Percentiles rank a stretch among this genome's conserved stretches.
Evolutionary conservation across 2,113 vertebrate species (phyloP).

Genomic region (Bufo bufo): DNA sequence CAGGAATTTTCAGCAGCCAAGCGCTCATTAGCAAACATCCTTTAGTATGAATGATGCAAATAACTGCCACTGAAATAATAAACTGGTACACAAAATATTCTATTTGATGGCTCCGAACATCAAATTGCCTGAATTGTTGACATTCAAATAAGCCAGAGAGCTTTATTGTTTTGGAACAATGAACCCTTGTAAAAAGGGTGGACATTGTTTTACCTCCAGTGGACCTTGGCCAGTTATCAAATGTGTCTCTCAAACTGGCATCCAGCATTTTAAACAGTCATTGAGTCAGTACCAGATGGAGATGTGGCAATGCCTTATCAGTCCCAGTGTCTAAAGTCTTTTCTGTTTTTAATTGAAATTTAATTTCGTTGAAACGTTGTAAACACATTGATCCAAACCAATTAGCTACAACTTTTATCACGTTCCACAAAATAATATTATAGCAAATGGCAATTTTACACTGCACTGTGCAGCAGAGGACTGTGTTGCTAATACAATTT

Average conservation of each 20-base stretch:
- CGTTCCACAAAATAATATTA: conserved; percentile 72
- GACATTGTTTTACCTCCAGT: conserved; percentile 79
- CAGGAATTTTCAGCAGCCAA: conserved; percentile 84
- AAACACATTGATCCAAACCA: conserved; percentile 73
- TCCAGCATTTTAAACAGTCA: conserved; percentile 76
- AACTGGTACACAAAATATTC: conserved; percentile 88
- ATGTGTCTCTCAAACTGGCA: conserved; percentile 72
- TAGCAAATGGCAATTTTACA: conserved; percentile 73
- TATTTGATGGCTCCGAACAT: conserved; percentile 86
- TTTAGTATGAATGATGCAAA: conserved; percentile 89
- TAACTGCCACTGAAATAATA: conserved; percentile 91
- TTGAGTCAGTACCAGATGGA: conserved; percentile 76
- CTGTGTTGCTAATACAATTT: conserved; percentile 37
- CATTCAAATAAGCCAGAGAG: conserved; percentile 85
- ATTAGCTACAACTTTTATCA: conserved; percentile 74
- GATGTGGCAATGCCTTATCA: conserved; percentile 72
- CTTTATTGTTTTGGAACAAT: conserved; percentile 80
- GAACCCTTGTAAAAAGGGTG: conserved; percentile 78
- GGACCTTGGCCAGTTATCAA: conserved; percentile 80
- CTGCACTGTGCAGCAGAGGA: conserved; percentile 64
- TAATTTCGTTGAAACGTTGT: conserved; percentile 71
- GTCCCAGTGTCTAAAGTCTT: conserved; percentile 71
- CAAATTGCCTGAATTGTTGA: conserved; percentile 87
- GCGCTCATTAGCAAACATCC: conserved; percentile 90
- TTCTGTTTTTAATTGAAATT: conserved; percentile 55